Evolutionary conservation across 1,140 invertebrate species (phyloP).

Genomic region (Anadara kagoshimensis): DNA sequence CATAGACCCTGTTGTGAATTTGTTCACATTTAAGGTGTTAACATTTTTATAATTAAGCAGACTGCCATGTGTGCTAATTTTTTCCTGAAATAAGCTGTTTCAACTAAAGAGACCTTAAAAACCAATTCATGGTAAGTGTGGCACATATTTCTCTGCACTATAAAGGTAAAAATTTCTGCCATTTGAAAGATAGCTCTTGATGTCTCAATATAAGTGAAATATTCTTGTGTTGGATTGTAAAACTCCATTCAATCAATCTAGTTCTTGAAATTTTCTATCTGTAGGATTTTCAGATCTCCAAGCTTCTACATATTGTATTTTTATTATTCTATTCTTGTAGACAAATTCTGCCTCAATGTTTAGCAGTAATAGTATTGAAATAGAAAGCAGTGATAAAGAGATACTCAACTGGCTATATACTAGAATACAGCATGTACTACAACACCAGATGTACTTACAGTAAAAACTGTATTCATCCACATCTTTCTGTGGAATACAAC

Average conservation of each 20-base stretch:
- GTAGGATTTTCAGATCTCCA: background rate
- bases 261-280: background rate
- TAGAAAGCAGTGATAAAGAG: constrained; percentile 79
- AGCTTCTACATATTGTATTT: background rate
- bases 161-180: too few relatives aligned
- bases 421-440: constrained; percentile 83
- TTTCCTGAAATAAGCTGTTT: too few relatives aligned
- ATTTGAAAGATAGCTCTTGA: too few relatives aligned
- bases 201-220: too few relatives aligned
- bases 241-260: background rate
- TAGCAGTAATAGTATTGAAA: constrained; percentile 78
- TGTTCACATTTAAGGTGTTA: too few relatives aligned
- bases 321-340: constrained; percentile 55
- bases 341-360: constrained; percentile 70
- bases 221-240: background rate
- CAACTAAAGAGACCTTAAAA: too few relatives aligned
- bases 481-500: constrained; percentile 78
- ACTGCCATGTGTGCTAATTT: too few relatives aligned
- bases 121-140: too few relatives aligned
- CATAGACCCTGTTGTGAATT: too few relatives aligned
- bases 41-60: too few relatives aligned
- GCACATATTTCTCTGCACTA: too few relatives aligned
- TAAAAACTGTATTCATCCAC: too few relatives aligned
- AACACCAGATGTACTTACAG: constrained; percentile 25
- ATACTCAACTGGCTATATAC: constrained; percentile 82